A percentile compares a stretch with the other conserved stretches of the same genome.
Conservation (phyloP, 2,113 vertebrate species). For the Coptodon bakossiorum region DNA sequence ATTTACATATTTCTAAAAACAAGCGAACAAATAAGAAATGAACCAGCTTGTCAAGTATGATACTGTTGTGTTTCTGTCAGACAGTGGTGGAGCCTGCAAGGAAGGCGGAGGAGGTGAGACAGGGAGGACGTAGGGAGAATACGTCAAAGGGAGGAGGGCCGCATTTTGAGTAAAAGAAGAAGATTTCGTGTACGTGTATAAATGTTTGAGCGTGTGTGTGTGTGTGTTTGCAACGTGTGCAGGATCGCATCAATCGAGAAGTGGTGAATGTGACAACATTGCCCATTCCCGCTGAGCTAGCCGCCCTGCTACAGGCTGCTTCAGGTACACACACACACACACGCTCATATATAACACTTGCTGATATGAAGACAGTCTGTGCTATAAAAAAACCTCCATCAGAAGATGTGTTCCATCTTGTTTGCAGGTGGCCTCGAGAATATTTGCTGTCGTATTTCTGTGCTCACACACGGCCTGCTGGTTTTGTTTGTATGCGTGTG, state of each 20-base stretch:
- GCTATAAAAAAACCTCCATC: not conserved
- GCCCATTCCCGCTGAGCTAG: constrained; percentile 86
- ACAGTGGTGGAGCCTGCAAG: constrained; percentile 72
- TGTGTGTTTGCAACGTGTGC: not conserved
- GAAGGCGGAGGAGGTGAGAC: constrained; percentile 74
- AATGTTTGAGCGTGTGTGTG: not conserved
- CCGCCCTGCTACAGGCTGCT: constrained; percentile 74
- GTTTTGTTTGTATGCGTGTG: constrained; percentile 14
- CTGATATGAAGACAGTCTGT: not conserved
- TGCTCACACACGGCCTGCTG: not conserved
- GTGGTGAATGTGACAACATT: constrained; percentile 87
- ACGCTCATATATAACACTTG: not conserved
- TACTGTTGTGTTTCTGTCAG: constrained; percentile 58
- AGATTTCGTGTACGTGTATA: not conserved
- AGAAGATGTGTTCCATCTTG: not conserved
- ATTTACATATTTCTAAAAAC: not conserved
- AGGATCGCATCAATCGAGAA: constrained; percentile 88
- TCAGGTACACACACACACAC: constrained; percentile 66
- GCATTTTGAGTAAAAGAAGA: not conserved
- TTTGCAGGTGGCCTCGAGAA: not conserved
- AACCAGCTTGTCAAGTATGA: constrained; percentile 34
- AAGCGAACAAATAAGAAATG: not conserved
- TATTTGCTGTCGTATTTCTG: constrained; percentile 1
- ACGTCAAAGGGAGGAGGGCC: not conserved
- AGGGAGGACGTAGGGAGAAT: constrained; percentile 45